Conservation (phyloP, 2,113 vertebrate genomes). For the Heliornis fulica region DNA sequence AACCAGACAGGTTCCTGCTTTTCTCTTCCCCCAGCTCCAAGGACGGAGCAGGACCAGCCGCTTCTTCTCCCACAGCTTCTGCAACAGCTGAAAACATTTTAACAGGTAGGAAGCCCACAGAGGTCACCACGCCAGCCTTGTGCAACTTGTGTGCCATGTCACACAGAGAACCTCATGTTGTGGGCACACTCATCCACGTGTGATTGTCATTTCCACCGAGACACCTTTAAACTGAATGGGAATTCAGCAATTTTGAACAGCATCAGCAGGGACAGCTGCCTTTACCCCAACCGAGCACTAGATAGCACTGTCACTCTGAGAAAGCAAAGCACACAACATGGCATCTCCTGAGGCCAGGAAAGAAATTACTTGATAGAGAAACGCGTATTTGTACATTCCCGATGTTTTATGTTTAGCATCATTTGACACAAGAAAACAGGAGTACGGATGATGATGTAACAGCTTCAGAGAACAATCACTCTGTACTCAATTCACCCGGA, state of each 20-base stretch:
- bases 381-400: fast-evolving
- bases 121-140: fast-evolving
- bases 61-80: neutral
- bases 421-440: neutral
- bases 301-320: constrained; percentile 45
- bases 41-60: neutral
- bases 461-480: neutral
- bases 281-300: constrained; percentile 24
- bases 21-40: neutral
- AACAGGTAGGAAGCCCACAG: neutral
- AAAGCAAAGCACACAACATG: neutral
- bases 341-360: neutral
- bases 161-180: fast-evolving
- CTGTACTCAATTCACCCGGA: neutral
- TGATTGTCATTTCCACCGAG: fast-evolving
- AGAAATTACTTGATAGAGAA: fast-evolving
- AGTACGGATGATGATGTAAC: neutral
- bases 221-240: neutral
- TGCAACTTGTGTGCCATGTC: fast-evolving
- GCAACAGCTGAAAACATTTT: neutral
- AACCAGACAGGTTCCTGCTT: neutral
- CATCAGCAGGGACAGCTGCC: neutral
- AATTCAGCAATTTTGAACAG: too few species aligned
- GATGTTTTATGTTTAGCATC: neutral
- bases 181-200: neutral